Evolutionary conservation across 2,797 vertebrate species (phyloP), one percentile per base, ranked within the genome.

Genomic region (Sebastes steindachneri): DNA sequence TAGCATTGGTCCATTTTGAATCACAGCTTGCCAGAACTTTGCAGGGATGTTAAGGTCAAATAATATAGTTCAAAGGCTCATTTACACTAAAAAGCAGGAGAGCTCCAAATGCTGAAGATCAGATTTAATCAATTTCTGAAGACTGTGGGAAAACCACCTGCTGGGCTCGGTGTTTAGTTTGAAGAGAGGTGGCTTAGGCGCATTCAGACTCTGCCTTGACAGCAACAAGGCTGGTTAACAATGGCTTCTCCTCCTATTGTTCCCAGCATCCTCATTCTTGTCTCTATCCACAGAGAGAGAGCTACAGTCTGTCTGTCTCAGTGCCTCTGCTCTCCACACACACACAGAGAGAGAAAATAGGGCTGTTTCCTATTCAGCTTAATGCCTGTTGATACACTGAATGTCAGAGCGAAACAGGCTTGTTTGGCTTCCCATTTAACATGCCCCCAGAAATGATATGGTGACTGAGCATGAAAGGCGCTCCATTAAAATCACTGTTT

Each of bases 171-270:
- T 69, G 75, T 88, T 91, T 70, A 76, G 74, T 77, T 79, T 72
- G 76, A 76, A 81, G 53, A 57, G 37, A 58, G 29, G 64, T 68
- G 70, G 82, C 80, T 88, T 64, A 65, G 77, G 79, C 54, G 14
- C 77, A 58, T 76, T 72, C 75, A 31, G 74, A 76, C 83, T 89
- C 77, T 1, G 35, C 76, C 62, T 79, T 81, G 86, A 89, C 82
- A 88, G 87, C 86, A 87, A 86, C 77, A 78, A 88, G 79, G 48
- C 86, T 86, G 74, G 81, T 80, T 92, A 88, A 93, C 93, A 89
- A 92, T 89, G 73, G 54, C 83, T 82, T 85, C 80, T 79, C 60
- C 76, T 79, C 83, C 77, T 73, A 83, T 89, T 89, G 87, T 90
- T 89, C 75, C 75, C 79, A 69, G 68, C 89, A 85, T 83, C 84